These are phyloP conservation scores for Buathra laborator DNA, from an alignment of 2,888 invertebrate species.

Conservation along the genomic window DNA sequence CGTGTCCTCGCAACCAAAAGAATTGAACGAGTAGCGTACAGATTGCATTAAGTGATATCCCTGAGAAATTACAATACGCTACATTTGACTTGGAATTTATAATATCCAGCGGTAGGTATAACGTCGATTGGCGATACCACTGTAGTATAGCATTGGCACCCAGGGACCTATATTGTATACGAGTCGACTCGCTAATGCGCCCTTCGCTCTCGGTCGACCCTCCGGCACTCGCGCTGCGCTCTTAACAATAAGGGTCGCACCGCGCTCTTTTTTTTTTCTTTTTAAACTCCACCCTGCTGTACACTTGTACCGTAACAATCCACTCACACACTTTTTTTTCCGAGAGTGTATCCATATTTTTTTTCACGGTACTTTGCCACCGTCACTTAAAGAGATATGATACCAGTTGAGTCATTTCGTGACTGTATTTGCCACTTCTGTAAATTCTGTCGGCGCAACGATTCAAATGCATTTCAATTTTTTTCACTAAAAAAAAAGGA, in stretches of 20 bases:
- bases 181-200: conserved; percentile 81
- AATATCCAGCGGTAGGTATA: conserved; percentile 76
- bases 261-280: conserved; percentile 53
- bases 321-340: conserved; percentile 34
- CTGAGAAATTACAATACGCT: conserved; percentile 83
- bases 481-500: not conserved
- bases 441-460: not conserved
- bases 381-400: conserved; percentile 5
- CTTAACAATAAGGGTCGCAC: conserved; percentile 77
- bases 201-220: conserved; percentile 71
- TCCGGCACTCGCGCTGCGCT: conserved; percentile 64
- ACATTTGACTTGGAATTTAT: conserved; percentile 85
- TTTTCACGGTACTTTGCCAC: conserved; percentile 17
- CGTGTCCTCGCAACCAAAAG: conserved; percentile 24
- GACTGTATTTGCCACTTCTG: not conserved
- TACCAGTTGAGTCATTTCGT: not conserved
- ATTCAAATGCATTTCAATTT: not conserved
- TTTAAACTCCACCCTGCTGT: conserved; percentile 43
- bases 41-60: conserved; percentile 83
- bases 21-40: conserved; percentile 67
- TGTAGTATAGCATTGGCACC: conserved; percentile 74
- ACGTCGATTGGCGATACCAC: conserved; percentile 74
- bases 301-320: conserved; percentile 56
- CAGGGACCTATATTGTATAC: conserved; percentile 81
- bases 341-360: conserved; percentile 51